Evolutionary conservation across 2,797 vertebrate species (phyloP).

Genomic region (Danio aesculapii): DNA sequence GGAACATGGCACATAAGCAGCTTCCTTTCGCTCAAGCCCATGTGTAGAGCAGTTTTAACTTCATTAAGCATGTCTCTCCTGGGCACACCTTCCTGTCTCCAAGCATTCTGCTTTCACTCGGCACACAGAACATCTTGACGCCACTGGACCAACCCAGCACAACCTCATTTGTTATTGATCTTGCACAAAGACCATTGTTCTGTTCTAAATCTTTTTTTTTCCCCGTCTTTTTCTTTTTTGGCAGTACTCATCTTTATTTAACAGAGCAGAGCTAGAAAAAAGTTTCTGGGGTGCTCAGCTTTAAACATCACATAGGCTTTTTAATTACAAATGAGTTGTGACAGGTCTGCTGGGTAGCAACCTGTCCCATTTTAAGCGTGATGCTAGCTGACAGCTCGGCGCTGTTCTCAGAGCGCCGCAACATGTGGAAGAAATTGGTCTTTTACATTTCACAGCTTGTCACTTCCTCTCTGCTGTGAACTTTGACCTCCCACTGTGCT

Average conservation of each 20-base stretch:
- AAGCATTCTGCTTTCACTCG: conserved; percentile 45
- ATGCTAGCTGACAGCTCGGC: conserved; percentile 89
- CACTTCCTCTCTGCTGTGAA: conserved; percentile 95
- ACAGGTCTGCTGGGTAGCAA: conserved; percentile 90
- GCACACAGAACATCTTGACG: conserved; percentile 55
- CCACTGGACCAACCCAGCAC: conserved; percentile 60
- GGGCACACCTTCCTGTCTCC: conserved; percentile 47
- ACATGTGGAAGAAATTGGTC: conserved; percentile 99
- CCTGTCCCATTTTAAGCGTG: conserved; percentile 88
- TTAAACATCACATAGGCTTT: conserved; percentile 89
- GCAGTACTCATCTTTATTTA: conserved; percentile 85
- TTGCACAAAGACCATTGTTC: conserved; percentile 67
- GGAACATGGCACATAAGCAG: conserved; percentile 41
- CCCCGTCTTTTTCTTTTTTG: conserved; percentile 58
- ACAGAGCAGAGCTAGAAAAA: conserved; percentile 70
- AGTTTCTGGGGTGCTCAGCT: conserved; percentile 85
- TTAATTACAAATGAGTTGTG: conserved; percentile 96
- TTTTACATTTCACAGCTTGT: conserved; percentile 99
- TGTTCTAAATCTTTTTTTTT: conserved; percentile 76
- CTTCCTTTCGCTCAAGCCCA: conserved; percentile 57
- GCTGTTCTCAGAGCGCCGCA: conserved; percentile 87
- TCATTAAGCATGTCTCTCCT: conserved; percentile 21
- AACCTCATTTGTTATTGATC: conserved; percentile 78
- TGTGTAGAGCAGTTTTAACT: conserved; percentile 28
- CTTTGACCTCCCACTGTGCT: conserved; percentile 93